Evolutionary conservation across 2,797 vertebrate species (phyloP), one percentile per base, ranked within the genome.

Genomic region (Pantherophis vulpinus): DNA sequence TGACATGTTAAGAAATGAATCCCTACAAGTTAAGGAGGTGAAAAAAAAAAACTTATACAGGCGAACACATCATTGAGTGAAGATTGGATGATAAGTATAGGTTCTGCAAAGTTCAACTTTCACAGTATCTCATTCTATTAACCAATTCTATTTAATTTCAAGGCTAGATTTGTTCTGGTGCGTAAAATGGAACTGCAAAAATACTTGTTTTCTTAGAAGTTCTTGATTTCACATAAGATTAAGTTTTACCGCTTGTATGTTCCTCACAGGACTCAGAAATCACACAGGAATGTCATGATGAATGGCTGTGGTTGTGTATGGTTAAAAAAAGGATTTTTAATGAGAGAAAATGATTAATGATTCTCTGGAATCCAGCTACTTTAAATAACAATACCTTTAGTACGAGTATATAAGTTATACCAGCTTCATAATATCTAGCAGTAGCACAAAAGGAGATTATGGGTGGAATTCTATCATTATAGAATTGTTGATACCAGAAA

Each of bases 61-160:
- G n/a, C 37, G 42, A 87, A n/a, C 12, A 27, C n/a, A 25, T 8
- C 25, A 23, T 66, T 56, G n/a, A 87, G n/a, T 54, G 29, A 37
- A 70, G n/a, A 47, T 11, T 70, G 60, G 54, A 63, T 70, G 18
- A 37, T 11, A 13, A 25, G 0, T 2, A 5, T 59, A 3, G 0
- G 1, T 63, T n/a, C 5, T 60, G 70, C 51, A 42, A 59, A 20
- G 54, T 89, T 4, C 6, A 55, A 32, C 0, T 0, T 2, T 9
- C 5, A 2, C 20, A 42, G 27, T 91, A 88, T 66, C 32, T 47
- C 2, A 4, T 20, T 9, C 16, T 7, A 32, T n/a, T 16, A 42
- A 70, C 47, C 16, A 59, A 37, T 37, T 25, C 79, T 2, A 4
- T 70, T 91, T 20, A 18, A 9, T 0, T 54, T 92, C 55, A 14